Conservation (phyloP, 2,113 vertebrate genomes). For the Ornithorhynchus anatinus region DNA sequence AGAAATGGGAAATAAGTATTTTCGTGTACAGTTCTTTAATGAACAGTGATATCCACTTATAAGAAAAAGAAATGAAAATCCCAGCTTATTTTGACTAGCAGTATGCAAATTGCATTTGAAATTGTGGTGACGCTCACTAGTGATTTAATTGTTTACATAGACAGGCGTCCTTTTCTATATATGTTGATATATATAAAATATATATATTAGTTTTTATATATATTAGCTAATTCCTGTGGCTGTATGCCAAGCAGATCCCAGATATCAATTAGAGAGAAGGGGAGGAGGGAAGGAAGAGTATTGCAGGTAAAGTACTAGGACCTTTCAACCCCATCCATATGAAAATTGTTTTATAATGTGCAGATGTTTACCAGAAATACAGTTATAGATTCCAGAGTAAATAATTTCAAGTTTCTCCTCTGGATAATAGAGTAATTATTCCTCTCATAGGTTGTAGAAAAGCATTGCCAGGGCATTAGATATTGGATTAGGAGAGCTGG, state of each 20-base stretch:
- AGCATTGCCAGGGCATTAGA: background rate
- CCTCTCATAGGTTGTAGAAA: background rate
- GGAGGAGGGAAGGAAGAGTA: background rate
- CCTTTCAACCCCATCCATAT: background rate
- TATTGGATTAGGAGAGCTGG: background rate
- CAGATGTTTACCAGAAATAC: background rate
- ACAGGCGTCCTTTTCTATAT: too few relatives aligned
- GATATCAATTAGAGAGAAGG: background rate
- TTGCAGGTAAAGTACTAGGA: background rate
- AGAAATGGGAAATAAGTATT: background rate
- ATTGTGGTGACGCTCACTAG: too few relatives aligned
- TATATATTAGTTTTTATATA: too few relatives aligned
- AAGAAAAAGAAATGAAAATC: background rate
- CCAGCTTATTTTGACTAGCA: background rate
- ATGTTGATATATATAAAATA: too few relatives aligned
- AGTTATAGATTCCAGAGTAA: background rate
- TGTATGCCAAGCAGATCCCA: background rate
- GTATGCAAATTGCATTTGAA: too few relatives aligned
- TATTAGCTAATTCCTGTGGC: background rate
- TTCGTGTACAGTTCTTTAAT: background rate
- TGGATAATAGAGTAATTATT: background rate
- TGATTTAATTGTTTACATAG: too few relatives aligned
- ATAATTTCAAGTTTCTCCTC: background rate
- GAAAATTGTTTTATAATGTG: background rate
- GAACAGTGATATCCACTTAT: background rate